Evolutionary conservation across 2,113 vertebrate genomes (phyloP).

Genomic region (Taxidea taxus): DNA sequence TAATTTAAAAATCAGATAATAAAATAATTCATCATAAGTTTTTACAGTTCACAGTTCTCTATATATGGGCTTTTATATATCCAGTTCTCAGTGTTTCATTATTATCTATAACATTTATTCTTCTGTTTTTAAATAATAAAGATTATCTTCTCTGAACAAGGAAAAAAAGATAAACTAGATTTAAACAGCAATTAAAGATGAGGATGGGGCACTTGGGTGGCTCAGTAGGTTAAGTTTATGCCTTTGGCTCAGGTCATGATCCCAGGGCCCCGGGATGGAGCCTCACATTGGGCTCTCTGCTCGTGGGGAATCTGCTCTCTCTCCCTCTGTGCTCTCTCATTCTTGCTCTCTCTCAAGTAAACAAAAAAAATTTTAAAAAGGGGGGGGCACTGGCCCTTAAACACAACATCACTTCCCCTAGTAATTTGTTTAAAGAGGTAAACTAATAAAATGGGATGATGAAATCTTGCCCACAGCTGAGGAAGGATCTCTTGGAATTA

Average conservation of each 20-base stretch:
- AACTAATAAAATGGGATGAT: neutral
- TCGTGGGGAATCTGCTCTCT: neutral
- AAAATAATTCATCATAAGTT: neutral
- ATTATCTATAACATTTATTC: neutral
- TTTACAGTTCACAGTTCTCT: neutral
- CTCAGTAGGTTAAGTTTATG: neutral
- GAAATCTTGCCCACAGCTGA: neutral
- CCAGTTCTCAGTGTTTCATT: neutral
- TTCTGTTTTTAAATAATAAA: neutral
- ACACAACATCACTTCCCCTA: neutral
- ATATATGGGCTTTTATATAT: neutral
- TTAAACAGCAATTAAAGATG: constrained; percentile 5
- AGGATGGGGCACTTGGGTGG: neutral
- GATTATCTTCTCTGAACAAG: neutral
- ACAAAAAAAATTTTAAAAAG: neutral
- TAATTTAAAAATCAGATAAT: neutral
- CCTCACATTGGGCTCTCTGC: neutral
- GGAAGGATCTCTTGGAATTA: neutral
- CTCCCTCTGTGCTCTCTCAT: neutral
- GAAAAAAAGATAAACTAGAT: neutral
- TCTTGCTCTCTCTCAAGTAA: neutral
- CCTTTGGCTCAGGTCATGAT: neutral
- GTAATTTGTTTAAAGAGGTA: neutral
- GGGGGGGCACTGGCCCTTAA: neutral
- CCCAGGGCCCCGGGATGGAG: too few relatives aligned